Conservation (phyloP, 1,140 invertebrate genomes). For the Drosophila arawakana region DNA sequence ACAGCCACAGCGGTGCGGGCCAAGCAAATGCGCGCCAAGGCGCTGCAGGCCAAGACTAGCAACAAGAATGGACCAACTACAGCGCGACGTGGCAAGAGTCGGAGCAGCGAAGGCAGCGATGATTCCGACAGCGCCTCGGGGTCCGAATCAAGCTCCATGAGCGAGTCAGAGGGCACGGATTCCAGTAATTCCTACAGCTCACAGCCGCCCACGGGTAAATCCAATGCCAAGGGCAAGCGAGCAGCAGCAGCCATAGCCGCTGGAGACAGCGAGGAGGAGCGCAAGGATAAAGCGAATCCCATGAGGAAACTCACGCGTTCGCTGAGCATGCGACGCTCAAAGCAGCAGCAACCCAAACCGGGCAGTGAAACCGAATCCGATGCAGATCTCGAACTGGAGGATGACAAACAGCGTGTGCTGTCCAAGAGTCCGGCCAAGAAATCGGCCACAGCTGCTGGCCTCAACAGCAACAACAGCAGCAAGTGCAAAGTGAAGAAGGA, state of each 20-base stretch:
- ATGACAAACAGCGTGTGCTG: slow-evolving; percentile 85
- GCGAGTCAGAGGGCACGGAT: slow-evolving; percentile 71
- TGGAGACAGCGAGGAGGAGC: slow-evolving; percentile 54
- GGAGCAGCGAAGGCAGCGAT: slow-evolving; percentile 72
- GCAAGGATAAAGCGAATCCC: slow-evolving; percentile 66
- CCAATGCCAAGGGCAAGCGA: slow-evolving; percentile 44
- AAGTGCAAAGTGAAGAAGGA: slow-evolving; percentile 77
- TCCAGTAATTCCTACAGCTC: slow-evolving; percentile 73
- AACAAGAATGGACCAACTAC: slow-evolving; percentile 59
- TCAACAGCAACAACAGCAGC: slow-evolving; percentile 39
- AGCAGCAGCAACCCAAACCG: slow-evolving; percentile 79
- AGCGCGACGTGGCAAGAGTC: slow-evolving; percentile 72
- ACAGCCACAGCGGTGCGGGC: slow-evolving; percentile 76
- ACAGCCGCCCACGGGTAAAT: slow-evolving; percentile 45
- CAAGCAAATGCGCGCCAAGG: slow-evolving; percentile 67
- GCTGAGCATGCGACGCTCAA: slow-evolving; percentile 86
- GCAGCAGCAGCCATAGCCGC: not conserved
- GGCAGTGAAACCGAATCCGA: slow-evolving; percentile 76
- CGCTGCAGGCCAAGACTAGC: slow-evolving; percentile 38
- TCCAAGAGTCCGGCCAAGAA: slow-evolving; percentile 88
- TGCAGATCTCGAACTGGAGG: slow-evolving; percentile 84
- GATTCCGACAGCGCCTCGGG: slow-evolving; percentile 52
- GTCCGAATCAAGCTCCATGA: slow-evolving; percentile 52
- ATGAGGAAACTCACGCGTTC: slow-evolving; percentile 86
- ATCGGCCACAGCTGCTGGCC: slow-evolving; percentile 57